phyloP scores from a whole-genome alignment of 2,113 vertebrate genomes.

The Meleagris gallopavo region DNA sequence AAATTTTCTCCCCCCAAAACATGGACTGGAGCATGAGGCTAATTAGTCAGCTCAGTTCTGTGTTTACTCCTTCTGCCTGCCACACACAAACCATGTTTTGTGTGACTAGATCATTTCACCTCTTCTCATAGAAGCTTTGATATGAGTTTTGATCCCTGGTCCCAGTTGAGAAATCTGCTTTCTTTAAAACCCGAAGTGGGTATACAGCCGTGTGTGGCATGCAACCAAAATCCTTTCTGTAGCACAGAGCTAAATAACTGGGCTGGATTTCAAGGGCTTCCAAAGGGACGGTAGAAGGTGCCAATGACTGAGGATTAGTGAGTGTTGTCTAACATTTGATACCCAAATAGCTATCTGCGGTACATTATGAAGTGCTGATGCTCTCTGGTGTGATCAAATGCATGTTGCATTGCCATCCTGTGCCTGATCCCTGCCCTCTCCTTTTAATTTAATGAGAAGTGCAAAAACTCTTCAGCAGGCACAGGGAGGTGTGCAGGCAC shows the following conservation, averaged over 20 bases:
- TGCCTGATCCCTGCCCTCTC: not conserved
- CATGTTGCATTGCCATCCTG: not conserved
- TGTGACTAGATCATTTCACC: not conserved
- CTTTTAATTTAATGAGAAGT: not conserved
- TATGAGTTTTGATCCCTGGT: not conserved
- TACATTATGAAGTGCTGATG: not conserved
- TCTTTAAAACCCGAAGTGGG: not conserved
- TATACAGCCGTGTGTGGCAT: accelerated
- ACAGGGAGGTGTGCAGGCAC: not conserved
- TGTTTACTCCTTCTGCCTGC: not conserved
- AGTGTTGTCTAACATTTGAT: not conserved
- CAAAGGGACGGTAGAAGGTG: not conserved
- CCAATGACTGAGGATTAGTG: not conserved
- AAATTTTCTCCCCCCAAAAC: not conserved
- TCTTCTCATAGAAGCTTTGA: not conserved
- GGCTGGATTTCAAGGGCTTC: not conserved
- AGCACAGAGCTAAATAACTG: not conserved
- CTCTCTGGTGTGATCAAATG: not conserved
- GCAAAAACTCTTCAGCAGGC: not conserved
- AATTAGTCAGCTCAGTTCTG: not conserved
- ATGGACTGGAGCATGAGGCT: not conserved
- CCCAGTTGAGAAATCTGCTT: not conserved
- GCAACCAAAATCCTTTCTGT: not conserved
- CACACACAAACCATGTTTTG: not conserved
- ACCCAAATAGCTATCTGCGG: not conserved